Base-by-base conservation (phyloP, 2,113 vertebrate genomes). In the Brachyhypopomus occidentalis region DNA sequence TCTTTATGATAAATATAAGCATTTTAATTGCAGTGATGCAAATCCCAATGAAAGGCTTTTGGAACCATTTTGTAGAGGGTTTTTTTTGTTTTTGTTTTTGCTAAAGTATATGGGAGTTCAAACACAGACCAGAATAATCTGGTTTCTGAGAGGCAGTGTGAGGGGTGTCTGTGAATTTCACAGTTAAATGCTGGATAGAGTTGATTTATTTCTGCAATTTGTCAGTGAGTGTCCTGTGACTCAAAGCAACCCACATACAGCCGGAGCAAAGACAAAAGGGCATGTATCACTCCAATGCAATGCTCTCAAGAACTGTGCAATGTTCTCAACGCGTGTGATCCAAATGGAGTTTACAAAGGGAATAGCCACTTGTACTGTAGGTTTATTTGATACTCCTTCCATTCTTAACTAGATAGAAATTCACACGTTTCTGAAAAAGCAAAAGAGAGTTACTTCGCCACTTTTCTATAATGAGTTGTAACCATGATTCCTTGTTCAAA, bases 161-260 rank as follows among this genome's bases (percentile, higher is more conserved):
- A 84, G 72, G 66, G 82, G 80, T 72, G 79, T 82, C 70, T 79
- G 77, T 72, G 74, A 79, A 84, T 83, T 86, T 86, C 80, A 86
- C 80, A 84, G 77, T 62, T 79, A 82, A 80, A 80, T 82, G 80
- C 77, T 86, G 83, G 83, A 82, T 67, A 48, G 80, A 77, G 83
- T 59, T 84, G 83, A 84, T 86, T 84, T 84, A 86, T 86, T 80
- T 84, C 77, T 77, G 80, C 77, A 86, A 77, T 84, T 84, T 82
- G 79, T 81, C 76, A 81, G 79, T 70, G 66, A 75, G 62, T 25
- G 72, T 74, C 75, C 74, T 77, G 79, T 81, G 85, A 86, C 79
- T 86, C 83, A 86, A 86, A 81, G 82, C 85, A 82, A 78, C 83
- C 83, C 80, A 77, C 83, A 20, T 80, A 72, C 73, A 84, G 72